These are phyloP conservation scores for Neosilurus hyrtlii DNA, from an alignment of 2,797 vertebrate species.

Conservation along the genomic window DNA sequence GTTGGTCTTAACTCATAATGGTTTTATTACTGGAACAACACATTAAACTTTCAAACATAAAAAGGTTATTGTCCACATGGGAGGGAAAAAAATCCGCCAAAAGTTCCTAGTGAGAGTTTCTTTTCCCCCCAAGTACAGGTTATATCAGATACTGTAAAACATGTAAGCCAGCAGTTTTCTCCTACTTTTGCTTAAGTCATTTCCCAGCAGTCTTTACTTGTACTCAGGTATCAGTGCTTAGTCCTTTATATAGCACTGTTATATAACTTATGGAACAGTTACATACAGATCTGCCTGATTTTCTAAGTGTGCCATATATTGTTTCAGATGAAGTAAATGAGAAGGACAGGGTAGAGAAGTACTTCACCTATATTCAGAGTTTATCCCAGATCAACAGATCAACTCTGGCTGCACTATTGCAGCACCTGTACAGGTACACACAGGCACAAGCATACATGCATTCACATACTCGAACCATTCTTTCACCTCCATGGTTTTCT, in stretches of 20 bases:
- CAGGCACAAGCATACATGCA: background rate
- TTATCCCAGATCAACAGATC: slow-evolving; percentile 84
- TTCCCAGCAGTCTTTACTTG: slow-evolving; percentile 13
- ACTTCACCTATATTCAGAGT: slow-evolving; percentile 83
- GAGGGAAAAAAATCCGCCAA: background rate
- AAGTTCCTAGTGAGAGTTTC: background rate
- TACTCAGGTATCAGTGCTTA: slow-evolving; percentile 8
- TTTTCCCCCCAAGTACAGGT: background rate
- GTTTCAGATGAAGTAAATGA: slow-evolving; percentile 77
- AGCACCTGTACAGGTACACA: slow-evolving; percentile 90
- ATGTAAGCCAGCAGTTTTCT: slow-evolving; percentile 8
- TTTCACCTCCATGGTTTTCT: slow-evolving; percentile 15
- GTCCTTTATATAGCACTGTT: slow-evolving; percentile 22
- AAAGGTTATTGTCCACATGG: background rate
- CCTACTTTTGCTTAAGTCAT: slow-evolving; percentile 24
- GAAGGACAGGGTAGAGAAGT: slow-evolving; percentile 82
- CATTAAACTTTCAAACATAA: background rate
- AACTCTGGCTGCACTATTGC: slow-evolving; percentile 86
- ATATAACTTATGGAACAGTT: slow-evolving; percentile 12
- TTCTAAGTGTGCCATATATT: background rate
- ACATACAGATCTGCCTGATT: background rate
- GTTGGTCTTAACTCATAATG: background rate
- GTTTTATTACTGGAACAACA: background rate
- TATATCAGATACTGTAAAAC: background rate
- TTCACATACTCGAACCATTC: background rate